phyloP scores from a whole-genome alignment of 2,113 vertebrate genomes.

The Gadus chalcogrammus region DNA sequence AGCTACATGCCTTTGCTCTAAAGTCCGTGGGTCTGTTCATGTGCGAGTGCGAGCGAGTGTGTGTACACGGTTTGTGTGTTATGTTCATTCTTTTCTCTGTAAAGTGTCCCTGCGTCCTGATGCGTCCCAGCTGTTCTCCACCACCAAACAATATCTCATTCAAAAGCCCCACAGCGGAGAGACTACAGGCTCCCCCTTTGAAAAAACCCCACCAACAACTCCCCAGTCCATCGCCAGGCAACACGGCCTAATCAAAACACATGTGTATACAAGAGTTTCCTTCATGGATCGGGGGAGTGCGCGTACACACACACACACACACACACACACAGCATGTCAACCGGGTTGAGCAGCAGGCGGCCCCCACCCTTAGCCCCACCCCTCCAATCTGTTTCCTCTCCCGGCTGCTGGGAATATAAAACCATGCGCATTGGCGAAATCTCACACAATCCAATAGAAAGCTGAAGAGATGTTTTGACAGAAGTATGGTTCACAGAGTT shows the following conservation, averaged over 20 bases:
- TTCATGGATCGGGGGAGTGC: slow-evolving; percentile 55
- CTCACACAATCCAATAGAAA: slow-evolving; percentile 4
- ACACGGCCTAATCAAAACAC: slow-evolving; percentile 70
- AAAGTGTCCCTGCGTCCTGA: slow-evolving; percentile 62
- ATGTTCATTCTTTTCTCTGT: slow-evolving; percentile 1
- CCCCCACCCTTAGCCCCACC: slow-evolving; percentile 19
- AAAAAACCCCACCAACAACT: slow-evolving; percentile 43
- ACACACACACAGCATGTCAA: neutral
- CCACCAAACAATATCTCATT: slow-evolving; percentile 77
- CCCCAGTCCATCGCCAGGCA: slow-evolving; percentile 61
- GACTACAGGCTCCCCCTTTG: slow-evolving; percentile 18
- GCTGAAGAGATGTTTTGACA: slow-evolving; percentile 37
- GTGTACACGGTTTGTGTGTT: slow-evolving; percentile 11
- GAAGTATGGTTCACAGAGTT: slow-evolving; percentile 52
- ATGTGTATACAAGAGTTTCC: slow-evolving; percentile 69
- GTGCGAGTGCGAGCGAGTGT: neutral
- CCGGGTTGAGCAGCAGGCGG: slow-evolving; percentile 52
- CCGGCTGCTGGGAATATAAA: slow-evolving; percentile 31
- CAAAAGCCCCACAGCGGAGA: slow-evolving; percentile 55
- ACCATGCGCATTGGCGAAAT: slow-evolving; percentile 32
- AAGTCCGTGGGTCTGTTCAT: slow-evolving; percentile 1
- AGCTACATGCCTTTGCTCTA: slow-evolving; percentile 11
- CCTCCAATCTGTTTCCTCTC: slow-evolving; percentile 52
- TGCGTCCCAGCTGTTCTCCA: slow-evolving; percentile 78
- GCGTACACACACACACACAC: slow-evolving; percentile 29